A percentile compares a stretch with the other conserved stretches of the same genome.
phyloP scores from a whole-genome alignment of 2,888 invertebrate genomes.

The Volucella zonaria region DNA sequence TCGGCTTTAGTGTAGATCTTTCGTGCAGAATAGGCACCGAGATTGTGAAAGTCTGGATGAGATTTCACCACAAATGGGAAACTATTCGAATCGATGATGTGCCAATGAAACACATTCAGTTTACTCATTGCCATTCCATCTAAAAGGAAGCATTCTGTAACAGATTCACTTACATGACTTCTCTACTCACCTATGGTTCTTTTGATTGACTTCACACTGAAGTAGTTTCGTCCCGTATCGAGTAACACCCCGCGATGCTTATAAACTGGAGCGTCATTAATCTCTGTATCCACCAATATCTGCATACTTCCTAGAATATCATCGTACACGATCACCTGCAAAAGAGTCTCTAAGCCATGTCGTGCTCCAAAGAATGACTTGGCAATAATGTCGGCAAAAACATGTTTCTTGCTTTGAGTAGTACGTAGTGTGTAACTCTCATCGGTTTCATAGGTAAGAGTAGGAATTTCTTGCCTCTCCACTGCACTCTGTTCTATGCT shows the following conservation, averaged over 20 bases:
- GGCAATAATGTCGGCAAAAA: conserved; percentile 83
- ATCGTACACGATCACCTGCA: conserved; percentile 76
- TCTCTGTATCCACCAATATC: conserved; percentile 85
- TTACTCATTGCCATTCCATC: conserved; percentile 94
- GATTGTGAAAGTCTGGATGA: conserved; percentile 86
- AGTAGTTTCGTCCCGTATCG: conserved; percentile 93
- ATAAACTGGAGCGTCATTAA: conserved; percentile 91
- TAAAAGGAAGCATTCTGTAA: conserved; percentile 74
- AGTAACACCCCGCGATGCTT: conserved; percentile 92
- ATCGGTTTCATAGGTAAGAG: conserved; percentile 82
- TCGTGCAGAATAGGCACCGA: conserved; percentile 89
- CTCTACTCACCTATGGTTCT: conserved; percentile 85
- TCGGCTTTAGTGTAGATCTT: conserved; percentile 85
- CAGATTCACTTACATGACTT: too few species aligned
- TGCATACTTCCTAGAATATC: conserved; percentile 78
- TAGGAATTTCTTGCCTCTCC: conserved; percentile 28
- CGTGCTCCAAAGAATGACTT: conserved; percentile 84
- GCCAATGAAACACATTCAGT: conserved; percentile 95
- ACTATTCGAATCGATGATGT: conserved; percentile 94
- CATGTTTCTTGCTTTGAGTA: conserved; percentile 79
- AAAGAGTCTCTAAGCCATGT: conserved; percentile 84
- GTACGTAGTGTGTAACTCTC: conserved; percentile 82
- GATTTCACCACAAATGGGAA: conserved; percentile 91
- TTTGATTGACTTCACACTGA: conserved; percentile 87
- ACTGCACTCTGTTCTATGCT: conserved; percentile 74